These are phyloP conservation scores for Lamellibrachia columna DNA, from an alignment of 2,888 invertebrate species.

Conservation along the genomic window DNA sequence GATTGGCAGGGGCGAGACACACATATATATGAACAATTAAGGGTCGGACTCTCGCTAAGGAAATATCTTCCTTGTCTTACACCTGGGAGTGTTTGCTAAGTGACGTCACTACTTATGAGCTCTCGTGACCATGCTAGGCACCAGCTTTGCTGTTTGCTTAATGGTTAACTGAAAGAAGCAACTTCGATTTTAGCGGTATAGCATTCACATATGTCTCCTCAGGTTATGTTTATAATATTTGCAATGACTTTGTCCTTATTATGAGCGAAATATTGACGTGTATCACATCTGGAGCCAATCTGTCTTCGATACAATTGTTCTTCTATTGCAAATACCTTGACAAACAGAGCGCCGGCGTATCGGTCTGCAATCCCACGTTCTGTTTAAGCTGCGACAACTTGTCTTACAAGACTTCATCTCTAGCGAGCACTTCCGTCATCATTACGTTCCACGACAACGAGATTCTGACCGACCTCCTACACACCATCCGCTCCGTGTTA, in stretches of 20 bases:
- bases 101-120: no score
- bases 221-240: neutral
- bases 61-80: no score
- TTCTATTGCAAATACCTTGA: neutral
- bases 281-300: neutral
- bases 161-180: neutral
- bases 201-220: neutral
- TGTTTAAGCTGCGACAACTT: neutral
- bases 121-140: no score
- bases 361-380: neutral
- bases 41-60: no score
- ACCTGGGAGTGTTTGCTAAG: no score
- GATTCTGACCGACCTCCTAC: conserved; percentile 83
- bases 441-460: conserved; percentile 94
- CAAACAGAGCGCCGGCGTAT: neutral
- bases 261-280: neutral
- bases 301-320: neutral
- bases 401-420: conserved; percentile 50
- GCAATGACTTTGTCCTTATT: neutral
- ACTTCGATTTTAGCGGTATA: neutral
- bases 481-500: conserved; percentile 88
- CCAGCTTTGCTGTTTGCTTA: no score
- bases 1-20: no score
- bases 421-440: conserved; percentile 85
- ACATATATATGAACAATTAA: no score